Base-by-base conservation (phyloP, 2,113 vertebrate species). In the Oenanthe melanoleuca region DNA sequence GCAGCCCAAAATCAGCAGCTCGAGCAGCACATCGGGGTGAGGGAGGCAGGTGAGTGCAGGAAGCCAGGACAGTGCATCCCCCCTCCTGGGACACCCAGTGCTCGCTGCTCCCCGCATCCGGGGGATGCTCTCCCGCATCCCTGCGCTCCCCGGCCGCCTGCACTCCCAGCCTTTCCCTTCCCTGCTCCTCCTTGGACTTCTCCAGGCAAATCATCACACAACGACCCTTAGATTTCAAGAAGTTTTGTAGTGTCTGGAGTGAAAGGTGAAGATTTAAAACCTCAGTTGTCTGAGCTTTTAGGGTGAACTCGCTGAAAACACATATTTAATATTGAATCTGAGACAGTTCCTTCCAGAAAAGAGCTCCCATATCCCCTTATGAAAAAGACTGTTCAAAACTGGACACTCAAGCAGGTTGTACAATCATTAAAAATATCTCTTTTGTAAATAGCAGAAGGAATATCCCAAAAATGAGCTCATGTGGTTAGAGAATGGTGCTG, bases 1-100 rank as follows among this genome's bases (percentile, higher is more conserved):
- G 1, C 50, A 7, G 28, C 4, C 3, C 34, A 0, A 40, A 21
- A 29, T 0, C 67, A 24, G 67, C 83, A 7, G 8, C 4, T 12
- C 6, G 5, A 37, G 23, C 15, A 9, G 44, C 74, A 5, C 61
- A 9, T 0, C 17, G 16, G 0, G 14, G 11, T 4, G 1, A 7
- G 29, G 67, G 23, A 33, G 57, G 12, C 21, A 14, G 57, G 31
- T 2, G 53, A 78, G 47, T 1, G 17, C 33, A 5, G 22, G 28
- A 4, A 60, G 66, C 10, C 7, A 1, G 59, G 38, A 11, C 18
- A 33, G 12, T 0, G 37, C 40, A 14, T 1, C 34, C 12, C 5
- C 8, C 1, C 31, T 57, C 40, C 75, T 11, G 40, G 28, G 67
- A 23, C 71, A 7, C 52, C 9, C 9, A 22, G 80, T 0, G 63